Evolutionary conservation across 2,888 invertebrate species (phyloP).

Genomic region (Morpho helenor): DNA sequence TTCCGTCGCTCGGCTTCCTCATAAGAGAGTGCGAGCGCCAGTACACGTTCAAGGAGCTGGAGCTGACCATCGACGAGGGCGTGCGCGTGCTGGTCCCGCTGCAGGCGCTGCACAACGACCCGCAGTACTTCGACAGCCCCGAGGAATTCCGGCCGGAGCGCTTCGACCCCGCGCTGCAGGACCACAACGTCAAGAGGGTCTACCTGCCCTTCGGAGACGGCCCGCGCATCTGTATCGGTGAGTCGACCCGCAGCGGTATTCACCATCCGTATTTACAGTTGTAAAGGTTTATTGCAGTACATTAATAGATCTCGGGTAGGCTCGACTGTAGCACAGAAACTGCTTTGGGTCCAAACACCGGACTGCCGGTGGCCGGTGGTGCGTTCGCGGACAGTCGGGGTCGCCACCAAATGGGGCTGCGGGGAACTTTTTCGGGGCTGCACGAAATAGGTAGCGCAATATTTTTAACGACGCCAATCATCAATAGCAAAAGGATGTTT

Average conservation of each 20-base stretch:
- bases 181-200: conserved; percentile 33
- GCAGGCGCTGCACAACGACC: conserved; percentile 50
- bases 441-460: no score
- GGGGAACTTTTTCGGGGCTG: no score
- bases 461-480: no score
- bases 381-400: no score
- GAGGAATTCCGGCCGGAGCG: conserved; percentile 48
- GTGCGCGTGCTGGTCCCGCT: conserved; percentile 41
- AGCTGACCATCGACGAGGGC: conserved; percentile 44
- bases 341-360: no score
- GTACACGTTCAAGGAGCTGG: conserved; percentile 46
- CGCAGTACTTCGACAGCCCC: conserved; percentile 47
- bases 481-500: no score
- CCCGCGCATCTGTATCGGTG: conserved; percentile 57
- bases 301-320: no score
- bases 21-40: conserved; percentile 39
- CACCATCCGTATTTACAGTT: no score
- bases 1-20: conserved; percentile 53
- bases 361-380: no score
- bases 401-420: no score
- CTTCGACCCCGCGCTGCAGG: background rate
- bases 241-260: conserved; percentile 19
- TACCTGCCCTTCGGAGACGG: conserved; percentile 60
- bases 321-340: no score
- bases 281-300: no score